Evolutionary conservation across 2,113 vertebrate genomes (phyloP), one percentile per base, ranked within the genome.

Genomic region (Capreolus pygargus): DNA sequence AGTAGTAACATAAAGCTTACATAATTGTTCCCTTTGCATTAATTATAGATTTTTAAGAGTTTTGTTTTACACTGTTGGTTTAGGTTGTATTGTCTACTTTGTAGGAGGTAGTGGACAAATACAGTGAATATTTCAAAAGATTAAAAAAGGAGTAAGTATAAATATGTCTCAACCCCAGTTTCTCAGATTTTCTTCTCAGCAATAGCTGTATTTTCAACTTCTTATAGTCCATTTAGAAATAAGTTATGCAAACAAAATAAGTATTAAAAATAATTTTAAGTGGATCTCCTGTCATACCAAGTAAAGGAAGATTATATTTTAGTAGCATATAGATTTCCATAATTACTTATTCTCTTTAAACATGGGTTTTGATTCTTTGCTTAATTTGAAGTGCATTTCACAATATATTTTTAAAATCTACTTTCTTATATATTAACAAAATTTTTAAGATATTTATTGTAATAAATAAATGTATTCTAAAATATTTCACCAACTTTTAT

Each of bases 251-350:
- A 94, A 86, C 87, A 52, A 2, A 61, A 64, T 28, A 60, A 86
- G 8, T 79, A 64, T 90, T 82, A 21, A 83, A 91, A 91, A 76
- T 21, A 6, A 50, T 61, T 85, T 95, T 97, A 95, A 96, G 36
- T 88, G 19, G 2, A 81, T 92, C 93, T 86, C 91, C 17, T 92
- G 91, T 90, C 12, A 7, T 39, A 30, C 3, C 1, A 97, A 97
- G 70, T 19, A 88, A 43, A 89, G 58, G 19, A 39, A 93, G 82
- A 39, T 39, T 92, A 58, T 89, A 93, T 89, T 86, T 28, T 97
- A 97, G 94, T 1, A 96, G 64, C 64, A n/a, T 91, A 36, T 25
- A 81, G 79, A 30, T 78, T 52, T 96, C 1, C 7, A 83, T 8
- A 96, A 90, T 95, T 30, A n/a, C 3, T 27, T 92, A 96, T 16